A percentile compares a stretch with the other conserved stretches of the same genome.
These are phyloP conservation scores for Sialia sialis DNA, from an alignment of 2,113 vertebrate genomes.

Conservation along the genomic window DNA sequence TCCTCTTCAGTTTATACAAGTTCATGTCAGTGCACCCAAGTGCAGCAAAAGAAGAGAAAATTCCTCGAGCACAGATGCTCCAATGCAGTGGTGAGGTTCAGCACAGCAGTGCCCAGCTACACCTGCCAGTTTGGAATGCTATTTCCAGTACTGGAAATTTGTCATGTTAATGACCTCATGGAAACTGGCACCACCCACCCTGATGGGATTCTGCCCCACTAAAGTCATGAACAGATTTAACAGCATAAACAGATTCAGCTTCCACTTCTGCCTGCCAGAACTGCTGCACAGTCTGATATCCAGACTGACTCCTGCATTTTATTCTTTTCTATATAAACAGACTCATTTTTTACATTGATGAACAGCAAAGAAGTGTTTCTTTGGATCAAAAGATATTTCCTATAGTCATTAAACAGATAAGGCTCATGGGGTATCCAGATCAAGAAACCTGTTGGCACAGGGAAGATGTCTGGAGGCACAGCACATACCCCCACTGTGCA, in stretches of 20 bases:
- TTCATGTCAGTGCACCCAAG: background rate
- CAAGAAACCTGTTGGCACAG: background rate
- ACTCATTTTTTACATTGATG: background rate
- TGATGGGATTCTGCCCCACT: background rate
- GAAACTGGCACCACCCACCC: background rate
- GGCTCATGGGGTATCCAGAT: background rate
- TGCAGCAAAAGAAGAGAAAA: background rate
- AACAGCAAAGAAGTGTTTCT: background rate
- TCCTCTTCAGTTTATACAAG: background rate
- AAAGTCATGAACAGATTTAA: background rate
- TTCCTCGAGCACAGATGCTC: background rate
- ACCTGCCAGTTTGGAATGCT: background rate
- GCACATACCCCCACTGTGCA: accelerated
- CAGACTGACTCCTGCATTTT: background rate
- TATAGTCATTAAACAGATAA: background rate
- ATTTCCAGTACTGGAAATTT: background rate
- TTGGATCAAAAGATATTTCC: background rate
- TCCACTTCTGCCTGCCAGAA: background rate
- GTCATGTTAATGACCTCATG: background rate
- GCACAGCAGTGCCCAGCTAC: background rate
- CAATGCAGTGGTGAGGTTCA: background rate
- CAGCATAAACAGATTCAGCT: background rate
- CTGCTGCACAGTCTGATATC: background rate
- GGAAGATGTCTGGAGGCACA: background rate
- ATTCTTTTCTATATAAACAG: background rate